A percentile compares a stretch with the other conserved stretches of the same genome.
phyloP scores from a whole-genome alignment of 2,797 vertebrate genomes.

The Rhinoraja longicauda region DNA sequence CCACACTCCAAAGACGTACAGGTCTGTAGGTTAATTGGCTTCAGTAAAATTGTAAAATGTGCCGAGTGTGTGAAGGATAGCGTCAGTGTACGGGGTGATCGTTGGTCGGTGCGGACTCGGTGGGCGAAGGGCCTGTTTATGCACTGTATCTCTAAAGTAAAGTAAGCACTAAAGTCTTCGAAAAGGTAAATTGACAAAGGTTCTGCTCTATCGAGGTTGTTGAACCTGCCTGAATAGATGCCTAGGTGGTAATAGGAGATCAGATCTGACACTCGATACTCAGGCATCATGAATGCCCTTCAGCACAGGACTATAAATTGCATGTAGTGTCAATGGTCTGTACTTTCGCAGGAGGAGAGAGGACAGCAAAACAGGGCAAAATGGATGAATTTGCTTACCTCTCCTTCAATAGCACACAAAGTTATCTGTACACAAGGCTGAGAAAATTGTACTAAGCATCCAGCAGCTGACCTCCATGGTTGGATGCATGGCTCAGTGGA shows the following conservation, averaged over 20 bases:
- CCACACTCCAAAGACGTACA: too few relatives aligned
- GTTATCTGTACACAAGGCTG: constrained; percentile 68
- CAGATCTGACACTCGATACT: background rate
- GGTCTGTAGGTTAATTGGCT: too few relatives aligned
- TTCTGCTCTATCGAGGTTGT: background rate
- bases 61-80: too few relatives aligned
- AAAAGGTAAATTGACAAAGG: background rate
- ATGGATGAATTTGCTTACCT: constrained; percentile 54
- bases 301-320: background rate
- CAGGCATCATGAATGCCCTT: background rate
- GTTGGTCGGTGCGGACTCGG: too few relatives aligned
- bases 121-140: too few relatives aligned
- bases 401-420: constrained; percentile 62
- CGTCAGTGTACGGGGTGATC: too few relatives aligned
- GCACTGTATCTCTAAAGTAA: too few relatives aligned
- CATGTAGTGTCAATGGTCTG: background rate
- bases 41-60: too few relatives aligned
- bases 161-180: too few relatives aligned
- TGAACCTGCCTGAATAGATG: background rate
- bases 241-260: background rate
- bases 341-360: background rate
- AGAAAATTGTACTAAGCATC: constrained; percentile 65
- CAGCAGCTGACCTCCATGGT: constrained; percentile 64
- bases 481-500: constrained; percentile 55
- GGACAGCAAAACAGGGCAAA: background rate